Base-by-base conservation (phyloP, 2,113 vertebrate genomes). In the Polypterus senegalus region DNA sequence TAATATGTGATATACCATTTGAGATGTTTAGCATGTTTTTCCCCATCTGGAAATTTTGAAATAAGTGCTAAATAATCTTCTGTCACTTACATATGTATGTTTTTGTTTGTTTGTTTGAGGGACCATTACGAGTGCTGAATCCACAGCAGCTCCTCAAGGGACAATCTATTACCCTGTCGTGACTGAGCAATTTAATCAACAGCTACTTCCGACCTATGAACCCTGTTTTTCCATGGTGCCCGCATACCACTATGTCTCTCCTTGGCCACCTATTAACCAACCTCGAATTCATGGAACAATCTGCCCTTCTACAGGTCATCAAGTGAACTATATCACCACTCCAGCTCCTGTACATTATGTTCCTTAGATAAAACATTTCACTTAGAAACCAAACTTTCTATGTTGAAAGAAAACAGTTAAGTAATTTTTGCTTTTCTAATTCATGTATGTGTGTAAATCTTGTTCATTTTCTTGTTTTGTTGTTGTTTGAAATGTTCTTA, bases 111-210 rank as follows among this genome's bases (percentile, higher is more conserved):
- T 10, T 54, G 57, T 67, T 82, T 61, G 76, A 93, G 92, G 85
- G 73, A 67, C 77, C 62, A 65, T 86, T 54, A 66, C 83, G 55
- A 76, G 72, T 7, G 57, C 71, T 67, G 93, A 94, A 57, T 63
- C 80, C 67, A 48, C 77, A 61, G 61, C 78, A 58, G 59, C 85
- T 3, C 61, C 82, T 52, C 74, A 77, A 0, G 81, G 83, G 70
- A 61, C 83, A 1, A 72, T 89, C 0, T 88, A 86, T 74, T 86
- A 90, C 66, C 76, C 87, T n/a, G 68, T 93, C 3, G 73, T 90
- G 65, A 72, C 83, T 7, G 92, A 97, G 43, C 86, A 84, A 48
- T 84, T 76, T 64, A 70, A 67, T 54, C 89, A 86, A 4, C 65
- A 79, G 6, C 66, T 86, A 3, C 60, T 86, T 57, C 76, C 86